Evolutionary conservation across 2,113 vertebrate genomes (phyloP), one percentile per base, ranked within the genome.

Genomic region (Ceuthmochares aereus): DNA sequence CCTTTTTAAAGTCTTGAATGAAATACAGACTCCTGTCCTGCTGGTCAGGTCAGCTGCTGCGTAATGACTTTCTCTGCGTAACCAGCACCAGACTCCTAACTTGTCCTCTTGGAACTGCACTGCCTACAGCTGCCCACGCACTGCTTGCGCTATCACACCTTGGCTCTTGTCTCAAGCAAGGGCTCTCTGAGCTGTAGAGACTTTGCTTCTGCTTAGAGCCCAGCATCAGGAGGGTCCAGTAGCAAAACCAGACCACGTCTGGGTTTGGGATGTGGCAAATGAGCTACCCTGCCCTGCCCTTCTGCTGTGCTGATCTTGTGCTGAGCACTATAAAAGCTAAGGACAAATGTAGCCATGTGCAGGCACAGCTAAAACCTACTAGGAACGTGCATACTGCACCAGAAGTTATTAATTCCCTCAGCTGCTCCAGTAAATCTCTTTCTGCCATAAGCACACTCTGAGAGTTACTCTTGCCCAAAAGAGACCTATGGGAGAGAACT

Each of bases 401-500:
- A 37, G 14, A 69, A 69, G 18, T 66, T 70, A 32, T 32, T 43
- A 5, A 75, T 78, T 52, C 72, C 52, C 69, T 43, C 2, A 74
- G 68, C 63, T 4, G 9, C 79, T 77, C 52, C 86, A 52, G 59
- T 64, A 87, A 93, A 92, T 70, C 64, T 88, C 73, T 74, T 63
- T 23, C 68, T 73, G 70, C 73, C 73, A 62, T 76, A 88, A 70
- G 42, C 42, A 20, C 15, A 27, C 51, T 10, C 58, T 0, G 2
- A 42, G 83, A 66, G 29, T 10, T 75, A n/a, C 64, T 95, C 26
- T 90, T 88, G 70, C 76, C 85, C 68, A 32, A 70, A 85, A 78
- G 56, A 78, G 95, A 75, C 87, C 69, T 77, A 34, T 86, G 76
- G 79, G 95, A 88, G 72, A 84, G n/a, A 77, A 83, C 17, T 4